A percentile compares a stretch with the other conserved stretches of the same genome.
These are phyloP conservation scores for Carettochelys insculpta DNA, from an alignment of 2,113 vertebrate genomes.

Conservation along the genomic window DNA sequence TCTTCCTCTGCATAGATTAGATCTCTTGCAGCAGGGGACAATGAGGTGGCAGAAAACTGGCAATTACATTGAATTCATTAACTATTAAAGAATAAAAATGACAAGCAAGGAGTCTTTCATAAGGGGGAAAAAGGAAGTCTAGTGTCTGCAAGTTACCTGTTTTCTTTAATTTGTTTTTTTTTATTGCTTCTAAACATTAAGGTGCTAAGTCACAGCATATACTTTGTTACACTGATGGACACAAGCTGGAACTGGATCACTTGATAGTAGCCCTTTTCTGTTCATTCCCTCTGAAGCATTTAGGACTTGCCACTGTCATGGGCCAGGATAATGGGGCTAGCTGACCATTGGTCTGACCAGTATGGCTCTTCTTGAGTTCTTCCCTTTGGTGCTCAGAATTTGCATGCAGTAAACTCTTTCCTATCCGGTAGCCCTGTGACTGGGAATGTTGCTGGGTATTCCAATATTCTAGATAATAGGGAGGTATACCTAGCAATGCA, in stretches of 20 bases:
- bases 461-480: too few relatives aligned
- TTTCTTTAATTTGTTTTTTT: slow-evolving; percentile 44
- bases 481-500: too few relatives aligned
- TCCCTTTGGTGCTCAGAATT: slow-evolving; percentile 21
- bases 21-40: slow-evolving; percentile 68
- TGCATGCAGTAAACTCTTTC: too few relatives aligned
- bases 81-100: slow-evolving; percentile 62
- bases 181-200: slow-evolving; percentile 20
- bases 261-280: not conserved
- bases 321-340: not conserved
- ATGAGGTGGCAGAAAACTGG: slow-evolving; percentile 55
- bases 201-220: slow-evolving; percentile 22
- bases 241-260: not conserved
- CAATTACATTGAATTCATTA: slow-evolving; percentile 71
- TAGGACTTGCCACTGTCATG: not conserved
- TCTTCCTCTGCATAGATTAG: slow-evolving; percentile 70
- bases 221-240: slow-evolving; percentile 3
- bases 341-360: not conserved
- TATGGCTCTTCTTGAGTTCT: too few relatives aligned
- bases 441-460: too few relatives aligned
- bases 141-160: not conserved
- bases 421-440: too few relatives aligned
- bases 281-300: not conserved
- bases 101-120: slow-evolving; percentile 37
- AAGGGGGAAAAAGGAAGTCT: not conserved